Evolutionary conservation across 2,888 invertebrate species (phyloP), one percentile per base, ranked within the genome.

Genomic region (Conus canariensis): DNA sequence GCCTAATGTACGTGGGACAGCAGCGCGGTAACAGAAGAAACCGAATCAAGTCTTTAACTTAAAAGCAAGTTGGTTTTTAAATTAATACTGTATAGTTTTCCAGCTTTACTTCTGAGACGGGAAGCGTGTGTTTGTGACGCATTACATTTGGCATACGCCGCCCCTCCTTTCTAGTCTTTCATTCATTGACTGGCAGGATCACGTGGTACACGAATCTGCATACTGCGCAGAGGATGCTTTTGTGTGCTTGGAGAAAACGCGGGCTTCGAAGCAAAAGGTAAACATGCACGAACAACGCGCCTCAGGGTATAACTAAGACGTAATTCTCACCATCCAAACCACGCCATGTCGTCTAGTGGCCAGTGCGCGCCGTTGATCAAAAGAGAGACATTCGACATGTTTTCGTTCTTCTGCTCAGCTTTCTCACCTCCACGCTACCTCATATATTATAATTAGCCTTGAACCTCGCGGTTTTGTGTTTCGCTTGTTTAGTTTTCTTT

Each of bases 141-240:
- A 1, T 25, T 58, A 58, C 3, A 9, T 58, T 83, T 10, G 12
- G 9, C 70, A 45, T 5, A 25, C 64, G 22, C 59, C 45, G 70
- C 2, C 70, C 74, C 22, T 59, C 77, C 86, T 77, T 77, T 86
- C 59, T 10, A 30, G 19, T 70, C 77, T 83, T 85, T 56, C 22
- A 56, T 83, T 83, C 82, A 83, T 83, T 83, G 82, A 80, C 82
- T 83, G 82, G 56, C 56, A 83, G 19, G 82, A 45, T 83, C 82
- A 83, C 82, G 82, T 83, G 82, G 56, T 56, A 30, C 10, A 12
- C 30, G 30, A 22, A 12, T 58, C 30, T 77, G 25, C 77, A 77
- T 77, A 77, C 1, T 77, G 77, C 30, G 58, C 56, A 6, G 58
- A 14, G 19, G 22, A 58, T 19, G 82, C 56, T 56, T 19, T 58